A percentile compares a stretch with the other conserved stretches of the same genome.
These are phyloP conservation scores for Nymphalis urticae DNA, from an alignment of 2,888 invertebrate genomes.

Conservation along the genomic window DNA sequence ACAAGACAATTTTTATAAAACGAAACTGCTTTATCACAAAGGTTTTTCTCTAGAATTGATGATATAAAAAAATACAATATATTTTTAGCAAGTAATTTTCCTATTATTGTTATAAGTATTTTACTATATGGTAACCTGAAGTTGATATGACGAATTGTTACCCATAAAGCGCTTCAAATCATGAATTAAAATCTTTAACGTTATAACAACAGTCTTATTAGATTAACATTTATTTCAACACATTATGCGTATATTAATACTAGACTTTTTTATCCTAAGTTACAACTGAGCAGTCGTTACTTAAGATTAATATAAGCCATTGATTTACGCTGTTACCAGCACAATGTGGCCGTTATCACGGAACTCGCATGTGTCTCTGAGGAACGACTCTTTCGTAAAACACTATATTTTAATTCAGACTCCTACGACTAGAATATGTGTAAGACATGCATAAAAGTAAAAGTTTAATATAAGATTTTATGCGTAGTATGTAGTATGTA, in stretches of 20 bases:
- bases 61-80: background rate
- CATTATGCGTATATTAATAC: background rate
- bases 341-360: constrained; percentile 33
- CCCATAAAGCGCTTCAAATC: no score
- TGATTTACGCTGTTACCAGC: constrained; percentile 30
- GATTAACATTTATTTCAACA: no score
- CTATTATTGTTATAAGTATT: no score
- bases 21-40: background rate
- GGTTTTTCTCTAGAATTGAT: background rate
- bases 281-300: constrained; percentile 6
- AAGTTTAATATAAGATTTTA: no score
- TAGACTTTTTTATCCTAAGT: background rate
- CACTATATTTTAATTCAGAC: constrained; percentile 12
- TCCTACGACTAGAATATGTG: background rate
- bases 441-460: no score
- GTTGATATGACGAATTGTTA: no score
- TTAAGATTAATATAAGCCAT: constrained; percentile 33
- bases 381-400: constrained; percentile 12
- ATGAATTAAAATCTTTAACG: no score
- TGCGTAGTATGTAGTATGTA: no score
- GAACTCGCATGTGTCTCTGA: constrained; percentile 19
- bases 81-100: no score
- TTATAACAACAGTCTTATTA: no score
- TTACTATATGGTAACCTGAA: no score
- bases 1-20: background rate